Percentiles rank a stretch among this genome's conserved stretches.
phyloP scores from a whole-genome alignment of 2,797 vertebrate species.

The Thaleichthys pacificus region DNA sequence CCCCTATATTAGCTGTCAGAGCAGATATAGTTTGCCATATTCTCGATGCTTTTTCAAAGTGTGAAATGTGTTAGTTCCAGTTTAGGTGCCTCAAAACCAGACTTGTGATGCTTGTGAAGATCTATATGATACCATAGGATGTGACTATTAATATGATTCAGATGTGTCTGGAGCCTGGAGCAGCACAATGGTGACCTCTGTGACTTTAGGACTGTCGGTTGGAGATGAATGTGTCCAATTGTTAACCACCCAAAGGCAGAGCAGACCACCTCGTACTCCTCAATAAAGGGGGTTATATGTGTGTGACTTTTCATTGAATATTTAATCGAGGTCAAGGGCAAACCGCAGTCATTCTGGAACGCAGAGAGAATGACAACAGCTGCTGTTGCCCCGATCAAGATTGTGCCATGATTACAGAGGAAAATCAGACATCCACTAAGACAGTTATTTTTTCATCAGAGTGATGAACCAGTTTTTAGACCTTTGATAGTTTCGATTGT shows the following conservation, averaged over 20 bases:
- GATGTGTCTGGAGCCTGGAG: slow-evolving; percentile 41
- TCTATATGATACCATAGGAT: slow-evolving; percentile 40
- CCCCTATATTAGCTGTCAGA: slow-evolving; percentile 2
- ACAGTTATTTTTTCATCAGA: slow-evolving; percentile 29
- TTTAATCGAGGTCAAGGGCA: slow-evolving; percentile 59
- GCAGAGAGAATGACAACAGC: slow-evolving; percentile 19
- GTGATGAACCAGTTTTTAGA: slow-evolving; percentile 46
- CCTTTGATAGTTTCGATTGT: slow-evolving; percentile 37
- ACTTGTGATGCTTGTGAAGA: neutral
- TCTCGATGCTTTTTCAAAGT: slow-evolving; percentile 6
- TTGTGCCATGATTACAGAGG: neutral
- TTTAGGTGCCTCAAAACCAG: neutral
- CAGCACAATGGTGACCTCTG: slow-evolving; percentile 44
- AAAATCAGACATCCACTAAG: neutral
- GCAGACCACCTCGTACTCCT: too few species aligned
- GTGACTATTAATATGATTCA: slow-evolving; percentile 64
- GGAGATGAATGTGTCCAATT: slow-evolving; percentile 50
- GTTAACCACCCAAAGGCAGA: slow-evolving; percentile 32
- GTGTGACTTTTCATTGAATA: slow-evolving; percentile 37
- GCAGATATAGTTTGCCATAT: neutral
- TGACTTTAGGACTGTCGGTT: slow-evolving; percentile 26
- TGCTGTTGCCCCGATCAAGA: neutral
- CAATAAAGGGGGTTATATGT: slow-evolving; percentile 10
- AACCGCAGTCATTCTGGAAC: slow-evolving; percentile 42
- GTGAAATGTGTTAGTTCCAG: neutral